These are phyloP conservation scores for Sebastes hubbsi DNA, from an alignment of 2,797 vertebrate genomes.

Conservation along the genomic window DNA sequence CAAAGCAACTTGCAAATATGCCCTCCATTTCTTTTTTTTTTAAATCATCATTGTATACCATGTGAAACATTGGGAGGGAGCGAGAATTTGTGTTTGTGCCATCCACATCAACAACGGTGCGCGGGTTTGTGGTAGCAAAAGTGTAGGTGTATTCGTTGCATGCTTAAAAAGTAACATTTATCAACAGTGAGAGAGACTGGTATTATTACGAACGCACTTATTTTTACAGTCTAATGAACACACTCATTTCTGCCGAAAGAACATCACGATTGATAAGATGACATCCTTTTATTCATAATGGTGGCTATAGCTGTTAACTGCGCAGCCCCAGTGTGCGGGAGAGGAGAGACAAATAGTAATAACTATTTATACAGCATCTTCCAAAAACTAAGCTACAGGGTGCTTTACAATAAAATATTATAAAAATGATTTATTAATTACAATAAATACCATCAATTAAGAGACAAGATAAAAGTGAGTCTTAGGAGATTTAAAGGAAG, in stretches of 20 bases:
- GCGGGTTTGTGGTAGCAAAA: neutral
- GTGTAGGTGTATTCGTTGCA: neutral
- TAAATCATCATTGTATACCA: neutral
- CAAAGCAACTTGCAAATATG: neutral
- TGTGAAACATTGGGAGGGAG: neutral
- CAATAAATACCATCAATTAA: neutral
- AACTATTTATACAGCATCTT: no score
- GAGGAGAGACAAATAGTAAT: neutral
- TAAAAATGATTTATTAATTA: neutral
- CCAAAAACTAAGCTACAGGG: accelerated
- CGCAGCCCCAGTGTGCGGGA: no score
- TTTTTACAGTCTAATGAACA: neutral
- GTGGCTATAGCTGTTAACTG: no score
- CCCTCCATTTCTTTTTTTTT: accelerated
- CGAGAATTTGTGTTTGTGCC: neutral
- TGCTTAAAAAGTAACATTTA: neutral
- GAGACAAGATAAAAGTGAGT: neutral
- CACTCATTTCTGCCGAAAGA: neutral
- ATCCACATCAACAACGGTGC: neutral
- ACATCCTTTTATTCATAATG: neutral
- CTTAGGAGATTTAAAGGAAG: neutral
- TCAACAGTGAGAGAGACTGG: neutral
- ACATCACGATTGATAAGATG: neutral
- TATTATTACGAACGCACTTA: neutral
- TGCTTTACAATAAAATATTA: neutral